These are phyloP conservation scores for Helleia helle DNA, from an alignment of 2,888 invertebrate genomes.

Conservation along the genomic window DNA sequence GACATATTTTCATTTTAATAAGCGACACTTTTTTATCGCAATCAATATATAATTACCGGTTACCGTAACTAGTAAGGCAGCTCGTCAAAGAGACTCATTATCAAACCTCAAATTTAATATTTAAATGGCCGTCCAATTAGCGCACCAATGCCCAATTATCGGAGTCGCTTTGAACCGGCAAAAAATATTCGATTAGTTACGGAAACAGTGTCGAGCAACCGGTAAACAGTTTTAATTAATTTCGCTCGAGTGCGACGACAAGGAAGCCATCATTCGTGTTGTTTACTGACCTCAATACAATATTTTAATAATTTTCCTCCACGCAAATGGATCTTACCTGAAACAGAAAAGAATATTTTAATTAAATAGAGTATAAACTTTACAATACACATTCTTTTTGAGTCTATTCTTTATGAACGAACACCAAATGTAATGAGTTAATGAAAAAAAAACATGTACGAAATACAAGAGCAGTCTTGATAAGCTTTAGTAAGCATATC, in stretches of 20 bases:
- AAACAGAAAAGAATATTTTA: constrained; percentile 17
- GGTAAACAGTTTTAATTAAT: constrained; percentile 20
- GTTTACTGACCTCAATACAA: constrained; percentile 31
- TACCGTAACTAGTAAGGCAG: constrained; percentile 1
- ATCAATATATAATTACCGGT: too few species aligned
- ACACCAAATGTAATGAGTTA: too few species aligned
- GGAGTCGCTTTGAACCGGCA: constrained; percentile 1
- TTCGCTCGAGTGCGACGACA: constrained; percentile 10
- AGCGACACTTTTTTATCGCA: too few species aligned
- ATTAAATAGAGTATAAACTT: too few species aligned
- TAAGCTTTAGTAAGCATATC: too few species aligned
- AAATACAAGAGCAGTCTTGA: too few species aligned
- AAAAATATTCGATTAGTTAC: constrained; percentile 4
- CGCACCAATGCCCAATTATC: constrained; percentile 6
- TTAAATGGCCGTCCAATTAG: not conserved
- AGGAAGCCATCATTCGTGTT: constrained; percentile 18
- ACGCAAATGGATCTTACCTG: constrained; percentile 44
- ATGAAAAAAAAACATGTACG: not conserved
- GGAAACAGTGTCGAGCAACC: constrained; percentile 7
- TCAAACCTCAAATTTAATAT: not conserved
- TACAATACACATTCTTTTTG: too few species aligned
- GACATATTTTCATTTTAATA: too few species aligned
- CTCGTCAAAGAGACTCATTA: not conserved
- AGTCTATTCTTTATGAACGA: too few species aligned
- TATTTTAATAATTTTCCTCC: constrained; percentile 10